phyloP scores from a whole-genome alignment of 1,140 invertebrate genomes.

The Metopolophium dirhodum region DNA sequence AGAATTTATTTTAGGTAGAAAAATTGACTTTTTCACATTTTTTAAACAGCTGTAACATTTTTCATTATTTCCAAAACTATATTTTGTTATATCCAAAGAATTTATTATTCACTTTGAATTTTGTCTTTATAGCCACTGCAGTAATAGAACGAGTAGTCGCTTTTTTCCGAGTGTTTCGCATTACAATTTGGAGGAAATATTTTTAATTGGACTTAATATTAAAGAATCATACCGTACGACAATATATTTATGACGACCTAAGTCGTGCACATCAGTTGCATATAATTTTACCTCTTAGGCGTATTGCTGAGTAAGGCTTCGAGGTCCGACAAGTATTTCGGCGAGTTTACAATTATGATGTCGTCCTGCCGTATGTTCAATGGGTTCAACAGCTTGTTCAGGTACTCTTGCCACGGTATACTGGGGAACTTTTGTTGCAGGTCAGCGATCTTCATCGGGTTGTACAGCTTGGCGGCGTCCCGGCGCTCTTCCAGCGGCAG shows the following conservation, averaged over 20 bases:
- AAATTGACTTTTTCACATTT: too few species aligned
- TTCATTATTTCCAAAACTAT: too few species aligned
- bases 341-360: conserved; percentile 80
- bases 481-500: conserved; percentile 87
- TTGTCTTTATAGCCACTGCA: too few species aligned
- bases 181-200: too few species aligned
- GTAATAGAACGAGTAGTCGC: neutral
- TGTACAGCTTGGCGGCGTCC: conserved; percentile 89
- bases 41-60: too few species aligned
- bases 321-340: conserved; percentile 75
- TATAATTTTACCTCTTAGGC: conserved; percentile 66
- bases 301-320: conserved; percentile 68
- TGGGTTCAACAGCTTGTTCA: conserved; percentile 76
- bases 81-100: too few species aligned
- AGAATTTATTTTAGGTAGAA: too few species aligned
- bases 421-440: conserved; percentile 76
- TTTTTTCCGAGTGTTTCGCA: neutral
- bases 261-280: neutral
- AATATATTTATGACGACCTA: too few species aligned
- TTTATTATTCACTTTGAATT: too few species aligned
- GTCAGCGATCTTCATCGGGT: conserved; percentile 83
- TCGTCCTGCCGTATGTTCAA: conserved; percentile 74
- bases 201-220: too few species aligned
- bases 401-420: conserved; percentile 82
- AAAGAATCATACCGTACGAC: too few species aligned